Evolutionary conservation across 1,140 invertebrate genomes (phyloP).

Genomic region (Ceratina japonica): DNA sequence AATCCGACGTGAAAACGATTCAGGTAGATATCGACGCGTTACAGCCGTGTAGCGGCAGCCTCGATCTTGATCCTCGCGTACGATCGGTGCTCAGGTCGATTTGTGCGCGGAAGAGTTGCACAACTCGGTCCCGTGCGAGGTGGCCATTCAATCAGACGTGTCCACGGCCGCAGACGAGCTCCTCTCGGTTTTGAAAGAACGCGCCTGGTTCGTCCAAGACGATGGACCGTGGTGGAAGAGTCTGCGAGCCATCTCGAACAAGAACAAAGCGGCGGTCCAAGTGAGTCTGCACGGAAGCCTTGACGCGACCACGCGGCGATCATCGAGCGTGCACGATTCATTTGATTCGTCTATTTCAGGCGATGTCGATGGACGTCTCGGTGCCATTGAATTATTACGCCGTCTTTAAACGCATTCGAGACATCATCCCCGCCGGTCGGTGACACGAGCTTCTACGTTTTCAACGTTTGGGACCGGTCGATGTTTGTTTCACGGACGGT

Average conservation of each 20-base stretch:
- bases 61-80: too few relatives aligned
- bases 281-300: slow-evolving; percentile 67
- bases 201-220: slow-evolving; percentile 73
- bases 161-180: slow-evolving; percentile 85
- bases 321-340: too few relatives aligned
- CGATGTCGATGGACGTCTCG: slow-evolving; percentile 83
- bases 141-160: slow-evolving; percentile 91
- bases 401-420: slow-evolving; percentile 90
- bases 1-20: slow-evolving; percentile 91
- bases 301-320: too few relatives aligned
- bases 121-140: slow-evolving; percentile 88
- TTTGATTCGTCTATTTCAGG: slow-evolving; percentile 67
- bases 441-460: neutral
- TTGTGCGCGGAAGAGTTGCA: slow-evolving; percentile 94
- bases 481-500: too few relatives aligned
- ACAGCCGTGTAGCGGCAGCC: too few relatives aligned
- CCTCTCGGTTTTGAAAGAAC: slow-evolving; percentile 64
- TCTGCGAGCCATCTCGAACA: slow-evolving; percentile 79
- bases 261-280: slow-evolving; percentile 80
- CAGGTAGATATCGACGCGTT: slow-evolving; percentile 69
- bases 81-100: slow-evolving; percentile 84
- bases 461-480: too few relatives aligned
- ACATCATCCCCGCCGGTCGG: slow-evolving; percentile 83
- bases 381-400: slow-evolving; percentile 96
- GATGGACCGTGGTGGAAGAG: slow-evolving; percentile 82